Conservation (phyloP, 2,113 vertebrate species). For the Morone saxatilis region DNA sequence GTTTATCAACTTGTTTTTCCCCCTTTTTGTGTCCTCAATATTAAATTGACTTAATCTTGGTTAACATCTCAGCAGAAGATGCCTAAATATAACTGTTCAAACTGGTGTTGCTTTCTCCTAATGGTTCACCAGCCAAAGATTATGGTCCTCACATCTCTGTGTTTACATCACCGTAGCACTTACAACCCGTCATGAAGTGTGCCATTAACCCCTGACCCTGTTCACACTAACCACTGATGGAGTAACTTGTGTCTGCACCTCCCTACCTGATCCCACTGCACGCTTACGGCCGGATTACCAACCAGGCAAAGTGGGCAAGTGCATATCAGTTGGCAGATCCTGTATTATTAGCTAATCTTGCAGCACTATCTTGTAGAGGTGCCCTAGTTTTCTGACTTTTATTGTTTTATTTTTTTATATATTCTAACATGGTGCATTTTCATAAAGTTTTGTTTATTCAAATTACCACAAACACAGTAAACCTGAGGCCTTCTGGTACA, state of each 20-base stretch:
- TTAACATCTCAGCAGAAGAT: neutral
- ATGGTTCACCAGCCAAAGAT: slow-evolving; percentile 13
- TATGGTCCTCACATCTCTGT: neutral
- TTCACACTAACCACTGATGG: slow-evolving; percentile 30
- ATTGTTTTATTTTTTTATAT: too few relatives aligned
- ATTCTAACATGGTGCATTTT: too few relatives aligned
- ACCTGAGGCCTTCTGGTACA: too few relatives aligned
- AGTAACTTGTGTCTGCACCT: slow-evolving; percentile 18
- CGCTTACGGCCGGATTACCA: slow-evolving; percentile 28
- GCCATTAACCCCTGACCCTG: slow-evolving; percentile 63
- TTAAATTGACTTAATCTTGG: neutral
- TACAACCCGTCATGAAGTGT: slow-evolving; percentile 27
- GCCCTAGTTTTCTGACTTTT: neutral
- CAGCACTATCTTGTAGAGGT: too few relatives aligned
- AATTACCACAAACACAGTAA: too few relatives aligned
- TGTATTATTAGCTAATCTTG: too few relatives aligned
- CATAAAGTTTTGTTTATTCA: too few relatives aligned
- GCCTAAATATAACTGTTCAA: neutral
- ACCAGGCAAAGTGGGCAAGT: neutral
- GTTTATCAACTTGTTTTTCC: neutral
- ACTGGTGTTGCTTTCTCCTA: neutral
- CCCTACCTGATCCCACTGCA: slow-evolving; percentile 16
- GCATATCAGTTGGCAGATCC: too few relatives aligned
- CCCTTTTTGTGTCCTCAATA: neutral
- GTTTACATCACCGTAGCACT: slow-evolving; percentile 12